Evolutionary conservation across 2,888 invertebrate species (phyloP).

Genomic region (Drosophila antonietae): DNA sequence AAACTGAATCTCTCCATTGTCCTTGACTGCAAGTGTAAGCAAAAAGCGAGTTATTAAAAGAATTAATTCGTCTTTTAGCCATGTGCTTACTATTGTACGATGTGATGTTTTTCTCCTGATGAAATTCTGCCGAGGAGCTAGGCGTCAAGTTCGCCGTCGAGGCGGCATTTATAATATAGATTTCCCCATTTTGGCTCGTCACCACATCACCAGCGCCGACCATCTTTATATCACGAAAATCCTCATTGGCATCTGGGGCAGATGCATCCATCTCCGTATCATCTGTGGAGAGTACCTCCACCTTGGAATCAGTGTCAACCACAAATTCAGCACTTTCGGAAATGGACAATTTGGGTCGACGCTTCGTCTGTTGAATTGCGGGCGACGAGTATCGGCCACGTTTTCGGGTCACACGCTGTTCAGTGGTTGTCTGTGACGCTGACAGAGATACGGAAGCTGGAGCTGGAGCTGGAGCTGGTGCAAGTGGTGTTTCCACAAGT

Average conservation of each 20-base stretch:
- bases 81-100: slow-evolving; percentile 68
- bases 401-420: slow-evolving; percentile 26
- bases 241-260: slow-evolving; percentile 1
- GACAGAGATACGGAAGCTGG: neutral
- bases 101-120: slow-evolving; percentile 58
- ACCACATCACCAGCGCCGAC: slow-evolving; percentile 45
- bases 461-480: neutral
- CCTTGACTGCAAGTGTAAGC: slow-evolving; percentile 65
- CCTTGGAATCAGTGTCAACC: slow-evolving; percentile 21
- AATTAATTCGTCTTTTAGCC: neutral
- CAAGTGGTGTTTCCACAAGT: neutral
- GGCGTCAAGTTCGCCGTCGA: slow-evolving; percentile 13
- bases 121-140: slow-evolving; percentile 35
- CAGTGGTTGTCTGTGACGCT: neutral
- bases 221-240: slow-evolving; percentile 45
- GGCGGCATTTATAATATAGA: slow-evolving; percentile 65
- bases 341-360: slow-evolving; percentile 14
- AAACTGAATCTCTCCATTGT: slow-evolving; percentile 81
- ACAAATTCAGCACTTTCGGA: slow-evolving; percentile 19
- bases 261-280: slow-evolving; percentile 21
- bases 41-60: neutral
- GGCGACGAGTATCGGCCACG: slow-evolving; percentile 26
- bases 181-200: slow-evolving; percentile 52
- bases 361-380: slow-evolving; percentile 13
- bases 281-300: slow-evolving; percentile 16